phyloP scores from a whole-genome alignment of 2,888 invertebrate genomes.

The Acholoe squamosa region DNA sequence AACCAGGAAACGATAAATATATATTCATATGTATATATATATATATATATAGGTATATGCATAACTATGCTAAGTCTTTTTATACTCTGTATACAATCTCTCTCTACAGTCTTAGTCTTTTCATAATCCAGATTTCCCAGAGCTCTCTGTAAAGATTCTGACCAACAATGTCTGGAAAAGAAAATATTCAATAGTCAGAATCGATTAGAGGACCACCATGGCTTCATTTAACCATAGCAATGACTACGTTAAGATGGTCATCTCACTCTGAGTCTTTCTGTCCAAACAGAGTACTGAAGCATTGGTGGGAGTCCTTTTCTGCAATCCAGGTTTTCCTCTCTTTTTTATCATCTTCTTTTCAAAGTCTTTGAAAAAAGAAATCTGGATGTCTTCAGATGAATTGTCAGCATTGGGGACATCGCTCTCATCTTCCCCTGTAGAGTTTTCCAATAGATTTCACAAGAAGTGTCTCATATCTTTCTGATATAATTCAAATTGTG shows the following conservation, averaged over 20 bases:
- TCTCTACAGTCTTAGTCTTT: background rate
- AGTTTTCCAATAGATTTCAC: background rate
- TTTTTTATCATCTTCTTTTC: background rate
- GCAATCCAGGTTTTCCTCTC: background rate
- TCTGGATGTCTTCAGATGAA: background rate
- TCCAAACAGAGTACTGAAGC: background rate
- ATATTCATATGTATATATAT: constrained; percentile 13
- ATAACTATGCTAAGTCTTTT: constrained; percentile 30
- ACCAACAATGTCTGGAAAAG: constrained; percentile 6
- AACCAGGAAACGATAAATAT: background rate
- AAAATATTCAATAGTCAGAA: constrained; percentile 9
- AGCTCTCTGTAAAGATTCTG: background rate
- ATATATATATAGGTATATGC: constrained; percentile 39
- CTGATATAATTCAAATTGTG: too few species aligned
- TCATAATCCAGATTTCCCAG: background rate
- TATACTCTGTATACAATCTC: constrained; percentile 41
- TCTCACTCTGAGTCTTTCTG: background rate
- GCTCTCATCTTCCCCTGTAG: background rate
- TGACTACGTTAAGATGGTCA: background rate
- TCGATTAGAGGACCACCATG: background rate
- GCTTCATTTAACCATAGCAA: constrained; percentile 16
- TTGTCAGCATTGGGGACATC: too few species aligned
- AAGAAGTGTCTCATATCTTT: too few species aligned
- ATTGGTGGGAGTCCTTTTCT: background rate
- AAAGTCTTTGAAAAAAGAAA: constrained; percentile 10